These are phyloP conservation scores for Euproctis similis DNA, from an alignment of 2,888 invertebrate species.

Conservation along the genomic window DNA sequence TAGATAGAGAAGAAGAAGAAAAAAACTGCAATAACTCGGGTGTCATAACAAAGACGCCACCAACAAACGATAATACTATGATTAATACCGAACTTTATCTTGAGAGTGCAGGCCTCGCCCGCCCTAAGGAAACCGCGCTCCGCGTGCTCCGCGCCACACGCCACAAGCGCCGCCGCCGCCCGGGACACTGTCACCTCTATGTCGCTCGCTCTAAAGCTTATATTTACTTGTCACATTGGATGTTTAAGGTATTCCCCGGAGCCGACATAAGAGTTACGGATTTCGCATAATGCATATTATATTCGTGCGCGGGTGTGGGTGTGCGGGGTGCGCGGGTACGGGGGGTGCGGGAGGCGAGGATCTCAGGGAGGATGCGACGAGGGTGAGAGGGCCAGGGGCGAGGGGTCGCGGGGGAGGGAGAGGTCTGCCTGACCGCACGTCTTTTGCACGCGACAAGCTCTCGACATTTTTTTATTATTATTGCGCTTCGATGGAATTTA, in stretches of 20 bases:
- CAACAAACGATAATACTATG: conserved; percentile 69
- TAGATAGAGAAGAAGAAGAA: conserved; percentile 69
- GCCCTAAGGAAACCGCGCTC: conserved; percentile 36
- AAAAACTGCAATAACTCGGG: conserved; percentile 74
- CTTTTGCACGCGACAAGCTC: conserved; percentile 74
- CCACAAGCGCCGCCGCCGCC: conserved; percentile 11
- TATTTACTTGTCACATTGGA: conserved; percentile 9
- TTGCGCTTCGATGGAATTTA: conserved; percentile 73
- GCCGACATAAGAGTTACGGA: conserved; percentile 71
- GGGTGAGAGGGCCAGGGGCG: conserved; percentile 17
- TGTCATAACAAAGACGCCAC: conserved; percentile 73
- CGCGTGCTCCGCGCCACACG: conserved; percentile 19
- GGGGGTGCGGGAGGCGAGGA: conserved; percentile 30
- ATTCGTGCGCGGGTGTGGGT: conserved; percentile 51
- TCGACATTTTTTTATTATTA: conserved; percentile 76
- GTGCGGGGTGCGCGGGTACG: no score
- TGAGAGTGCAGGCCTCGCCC: conserved; percentile 66
- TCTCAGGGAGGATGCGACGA: no score
- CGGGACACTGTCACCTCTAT: conserved; percentile 15
- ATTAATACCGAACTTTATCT: conserved; percentile 75
- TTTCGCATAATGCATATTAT: conserved; percentile 76
- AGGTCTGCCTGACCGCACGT: conserved; percentile 67
- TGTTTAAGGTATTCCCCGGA: conserved; percentile 61
- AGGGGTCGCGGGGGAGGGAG: conserved; percentile 19
- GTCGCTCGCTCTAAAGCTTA: conserved; percentile 12